Evolutionary conservation across 2,888 invertebrate genomes (phyloP).

Genomic region (Eurytoma californica): DNA sequence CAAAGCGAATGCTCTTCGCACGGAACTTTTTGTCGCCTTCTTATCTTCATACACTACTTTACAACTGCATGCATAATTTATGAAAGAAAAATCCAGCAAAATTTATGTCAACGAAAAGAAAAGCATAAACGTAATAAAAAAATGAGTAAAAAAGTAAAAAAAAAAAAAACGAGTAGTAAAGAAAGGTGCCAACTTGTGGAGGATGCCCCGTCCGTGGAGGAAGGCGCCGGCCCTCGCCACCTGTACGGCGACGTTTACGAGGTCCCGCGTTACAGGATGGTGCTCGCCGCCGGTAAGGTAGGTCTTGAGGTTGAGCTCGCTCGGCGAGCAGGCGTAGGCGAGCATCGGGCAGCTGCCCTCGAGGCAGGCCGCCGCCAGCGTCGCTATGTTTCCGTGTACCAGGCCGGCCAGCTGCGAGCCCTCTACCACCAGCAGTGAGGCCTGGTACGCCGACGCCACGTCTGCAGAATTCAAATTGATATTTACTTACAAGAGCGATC

Average conservation of each 20-base stretch:
- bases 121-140: neutral
- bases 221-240: conserved; percentile 90
- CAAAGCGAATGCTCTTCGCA: no score
- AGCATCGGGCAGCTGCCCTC: conserved; percentile 80
- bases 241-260: conserved; percentile 91
- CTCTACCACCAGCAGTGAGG: conserved; percentile 83
- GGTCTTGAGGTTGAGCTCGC: conserved; percentile 71
- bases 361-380: conserved; percentile 83
- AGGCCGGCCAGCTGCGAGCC: conserved; percentile 85
- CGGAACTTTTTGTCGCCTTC: no score
- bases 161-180: neutral
- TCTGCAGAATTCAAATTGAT: conserved; percentile 74
- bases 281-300: conserved; percentile 73
- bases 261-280: conserved; percentile 82
- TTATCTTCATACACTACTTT: no score
- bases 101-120: neutral
- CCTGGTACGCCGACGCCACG: conserved; percentile 83
- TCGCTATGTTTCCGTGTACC: conserved; percentile 83
- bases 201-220: conserved; percentile 89
- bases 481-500: no score
- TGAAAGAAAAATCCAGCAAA: neutral
- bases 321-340: conserved; percentile 81
- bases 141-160: neutral
- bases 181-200: conserved; percentile 79
- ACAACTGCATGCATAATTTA: no score